Percentiles rank a stretch among this genome's conserved stretches.
Evolutionary conservation across 2,113 vertebrate species (phyloP).

Genomic region (Motacilla tschutschensis): DNA sequence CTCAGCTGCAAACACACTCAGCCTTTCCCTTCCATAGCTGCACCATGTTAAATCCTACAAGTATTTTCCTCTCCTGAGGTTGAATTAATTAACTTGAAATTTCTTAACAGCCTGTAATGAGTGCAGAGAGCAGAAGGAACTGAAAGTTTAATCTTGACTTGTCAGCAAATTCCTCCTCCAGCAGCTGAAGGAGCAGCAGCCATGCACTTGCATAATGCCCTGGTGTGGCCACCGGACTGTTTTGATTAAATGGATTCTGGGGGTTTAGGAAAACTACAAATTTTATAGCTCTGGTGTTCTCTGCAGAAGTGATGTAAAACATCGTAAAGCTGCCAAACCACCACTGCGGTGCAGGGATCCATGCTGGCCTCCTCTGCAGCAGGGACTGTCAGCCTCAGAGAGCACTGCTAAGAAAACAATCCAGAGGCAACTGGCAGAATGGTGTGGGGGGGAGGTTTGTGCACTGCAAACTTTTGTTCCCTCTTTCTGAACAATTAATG

Average conservation of each 20-base stretch:
- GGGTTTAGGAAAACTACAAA: conserved; percentile 70
- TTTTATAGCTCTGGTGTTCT: conserved; percentile 70
- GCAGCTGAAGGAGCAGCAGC: conserved; percentile 22
- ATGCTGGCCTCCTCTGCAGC: conserved; percentile 24
- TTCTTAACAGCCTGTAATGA: conserved; percentile 37
- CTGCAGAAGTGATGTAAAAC: conserved; percentile 73
- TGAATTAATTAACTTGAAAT: conserved; percentile 48
- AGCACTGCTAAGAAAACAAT: neutral
- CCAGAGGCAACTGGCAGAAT: neutral
- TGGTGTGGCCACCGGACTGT: conserved; percentile 32
- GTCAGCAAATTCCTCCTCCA: conserved; percentile 49
- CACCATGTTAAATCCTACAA: neutral
- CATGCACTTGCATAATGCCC: conserved; percentile 52
- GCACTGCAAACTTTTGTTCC: neutral
- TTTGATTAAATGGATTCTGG: conserved; percentile 74
- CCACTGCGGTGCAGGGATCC: neutral
- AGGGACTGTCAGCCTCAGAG: neutral
- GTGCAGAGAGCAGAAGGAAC: conserved; percentile 18
- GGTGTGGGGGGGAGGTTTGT: neutral
- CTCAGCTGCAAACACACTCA: neutral
- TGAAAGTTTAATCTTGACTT: conserved; percentile 34
- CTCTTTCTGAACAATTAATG: neutral
- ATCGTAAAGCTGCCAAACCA: conserved; percentile 67
- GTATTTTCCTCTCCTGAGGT: conserved; percentile 29
- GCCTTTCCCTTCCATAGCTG: neutral